Evolutionary conservation across 2,888 invertebrate genomes (phyloP), one percentile per base, ranked within the genome.

Genomic region (Pollenia labialis): DNA sequence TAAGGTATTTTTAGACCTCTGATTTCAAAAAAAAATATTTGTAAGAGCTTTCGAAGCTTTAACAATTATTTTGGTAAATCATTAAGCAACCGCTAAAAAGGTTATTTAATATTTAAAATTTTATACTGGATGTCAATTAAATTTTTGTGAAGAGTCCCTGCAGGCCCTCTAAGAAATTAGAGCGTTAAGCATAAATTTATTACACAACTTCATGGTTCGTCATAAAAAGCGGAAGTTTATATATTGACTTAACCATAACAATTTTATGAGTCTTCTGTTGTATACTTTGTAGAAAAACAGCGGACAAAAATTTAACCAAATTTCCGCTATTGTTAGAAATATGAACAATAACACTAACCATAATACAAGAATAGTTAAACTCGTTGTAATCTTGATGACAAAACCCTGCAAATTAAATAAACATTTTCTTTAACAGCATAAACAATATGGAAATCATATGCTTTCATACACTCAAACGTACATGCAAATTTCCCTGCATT

Each of bases 351-450:
- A 76, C 14, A 42, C 11, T 12, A 16, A 62, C 44, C 71, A 62
- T 60, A 71, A 71, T n/a, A 75, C 44, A 44, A n/a, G 3, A 42
- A 9, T 3, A 71, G 54, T 48, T 44, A 42, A 7, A 40, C 64
- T 40, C 12, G 14, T 16, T 58, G 14, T 32, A 40, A 46, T 60
- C 52, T 74, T 32, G 40, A 68, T 50, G 74, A 64, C 64, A 66
- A 74, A 79, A 75, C 50, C 69, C 54, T 40, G 32, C 79, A 86
- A 82, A 82, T 82, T 79, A 82, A 82, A 86, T 86, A 62, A 82
- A 80, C 62, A 75, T 50, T 64, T 81, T 64, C 32, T 77, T 75
- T 72, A 69, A 14, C 44, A 62, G 12, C 42, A 84, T 56, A 83
- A 83, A 72, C 52, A 66, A 56, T 62, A 69, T 48, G 14, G 12